Evolutionary conservation across 2,113 vertebrate species (phyloP), one percentile per base, ranked within the genome.

Genomic region (Macaca mulatta): DNA sequence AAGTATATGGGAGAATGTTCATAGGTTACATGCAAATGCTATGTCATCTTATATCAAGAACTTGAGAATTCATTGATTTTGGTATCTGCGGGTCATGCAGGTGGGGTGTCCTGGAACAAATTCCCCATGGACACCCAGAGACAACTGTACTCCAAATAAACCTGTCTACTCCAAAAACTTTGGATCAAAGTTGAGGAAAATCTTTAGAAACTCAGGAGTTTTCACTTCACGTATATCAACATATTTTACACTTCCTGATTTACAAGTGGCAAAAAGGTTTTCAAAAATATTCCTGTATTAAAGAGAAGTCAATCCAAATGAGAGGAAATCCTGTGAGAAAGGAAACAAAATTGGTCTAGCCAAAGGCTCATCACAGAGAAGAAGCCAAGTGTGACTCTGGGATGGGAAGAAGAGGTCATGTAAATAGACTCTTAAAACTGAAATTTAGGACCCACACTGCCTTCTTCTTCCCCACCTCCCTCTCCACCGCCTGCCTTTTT

Each of bases 271-370:
- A 94, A 96, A 92, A 40, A 48, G 5, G 87, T 97, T 91, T 50
- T 70, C 55, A 77, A 77, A 93, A 64, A 48, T 55, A 64, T 64
- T 89, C 16, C 96, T 59, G 57, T 52, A 5, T 6, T 81, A 95
- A 91, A 14, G 12, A 83, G 45, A 92, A 85, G 48, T 94, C 45
- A 94, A 80, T 32, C 5, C 11, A 89, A 96, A 97, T 75, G 67
- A 45, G 38, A 91, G 16, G 16, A 83, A 67, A 70, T 86, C 22
- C 69, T 74, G 30, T 50, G 35, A 92, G 45, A 64, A 94, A 75
- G 86, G 20, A 0, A 5, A 35, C 25, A 84, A 74, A 48, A 79
- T 32, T 35, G 43, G 13, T 35, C 17, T 95, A 45, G 5, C 0
- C 1, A 57, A 82, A 72, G 20, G 11, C 17, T 72, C 16, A 70